phyloP scores from a whole-genome alignment of 2,113 vertebrate species.

The Leptobrachium leishanense region DNA sequence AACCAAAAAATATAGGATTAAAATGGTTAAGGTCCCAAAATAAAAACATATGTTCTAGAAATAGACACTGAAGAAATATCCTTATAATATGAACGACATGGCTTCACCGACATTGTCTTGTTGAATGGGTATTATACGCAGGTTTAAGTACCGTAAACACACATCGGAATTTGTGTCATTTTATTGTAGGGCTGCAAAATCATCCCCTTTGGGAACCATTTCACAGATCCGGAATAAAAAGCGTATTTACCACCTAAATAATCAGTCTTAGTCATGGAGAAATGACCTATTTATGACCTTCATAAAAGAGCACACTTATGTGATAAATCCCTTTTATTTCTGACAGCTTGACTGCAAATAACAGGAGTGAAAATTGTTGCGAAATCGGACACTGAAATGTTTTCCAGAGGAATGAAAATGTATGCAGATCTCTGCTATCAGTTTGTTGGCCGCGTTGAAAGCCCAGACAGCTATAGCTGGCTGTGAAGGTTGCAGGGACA shows the following conservation, averaged over 20 bases:
- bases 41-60: no score
- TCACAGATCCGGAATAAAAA: background rate
- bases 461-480: no score
- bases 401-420: background rate
- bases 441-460: no score
- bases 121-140: no score
- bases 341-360: background rate
- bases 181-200: background rate
- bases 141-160: no score
- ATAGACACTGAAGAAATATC: no score
- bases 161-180: background rate
- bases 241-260: background rate
- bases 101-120: no score
- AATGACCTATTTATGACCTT: background rate
- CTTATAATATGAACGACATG: no score
- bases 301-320: background rate
- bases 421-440: background rate
- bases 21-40: no score
- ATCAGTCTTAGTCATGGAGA: background rate
- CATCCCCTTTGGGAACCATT: constrained; percentile 5
- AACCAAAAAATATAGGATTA: no score
- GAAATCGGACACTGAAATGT: background rate
- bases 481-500: no score
- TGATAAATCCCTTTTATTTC: background rate
- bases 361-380: background rate